phyloP scores from a whole-genome alignment of 2,888 invertebrate genomes.

The Darwinula stevensoni region DNA sequence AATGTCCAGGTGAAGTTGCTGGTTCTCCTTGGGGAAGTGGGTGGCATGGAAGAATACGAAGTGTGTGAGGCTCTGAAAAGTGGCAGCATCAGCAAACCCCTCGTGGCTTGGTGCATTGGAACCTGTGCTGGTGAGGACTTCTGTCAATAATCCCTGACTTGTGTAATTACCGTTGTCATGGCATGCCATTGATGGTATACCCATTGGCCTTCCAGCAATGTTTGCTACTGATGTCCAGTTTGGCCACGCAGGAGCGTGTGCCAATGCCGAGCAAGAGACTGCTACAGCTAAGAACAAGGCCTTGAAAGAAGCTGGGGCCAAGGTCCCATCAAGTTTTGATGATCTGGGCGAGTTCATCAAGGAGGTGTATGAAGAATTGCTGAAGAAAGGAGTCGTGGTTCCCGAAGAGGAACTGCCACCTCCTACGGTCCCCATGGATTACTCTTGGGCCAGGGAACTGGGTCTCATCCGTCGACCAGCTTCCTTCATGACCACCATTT shows the following conservation, averaged over 20 bases:
- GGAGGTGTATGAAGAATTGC: slow-evolving; percentile 30
- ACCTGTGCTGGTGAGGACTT: slow-evolving; percentile 24
- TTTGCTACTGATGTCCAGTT: slow-evolving; percentile 77
- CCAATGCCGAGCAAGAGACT: slow-evolving; percentile 74
- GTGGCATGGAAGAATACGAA: slow-evolving; percentile 90
- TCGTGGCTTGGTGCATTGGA: slow-evolving; percentile 97
- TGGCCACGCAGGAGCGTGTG: slow-evolving; percentile 96
- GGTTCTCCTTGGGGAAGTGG: slow-evolving; percentile 89
- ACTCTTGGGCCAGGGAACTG: slow-evolving; percentile 89
- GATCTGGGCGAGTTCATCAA: slow-evolving; percentile 48
- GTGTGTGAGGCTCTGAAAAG: slow-evolving; percentile 60
- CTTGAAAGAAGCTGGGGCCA: slow-evolving; percentile 47
- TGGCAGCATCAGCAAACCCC: slow-evolving; percentile 56
- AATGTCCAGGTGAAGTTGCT: slow-evolving; percentile 84
- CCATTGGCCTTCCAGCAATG: slow-evolving; percentile 25
- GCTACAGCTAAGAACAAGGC: slow-evolving; percentile 73
- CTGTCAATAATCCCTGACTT: background rate
- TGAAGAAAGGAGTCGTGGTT: slow-evolving; percentile 47
- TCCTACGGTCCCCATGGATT: slow-evolving; percentile 99
- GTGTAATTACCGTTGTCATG: too few species aligned
- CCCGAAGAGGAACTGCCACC: slow-evolving; percentile 78
- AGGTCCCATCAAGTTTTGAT: slow-evolving; percentile 79
- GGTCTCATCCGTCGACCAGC: slow-evolving; percentile 95
- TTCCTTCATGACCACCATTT: slow-evolving; percentile 96
- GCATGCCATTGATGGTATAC: slow-evolving; percentile 5